These are phyloP conservation scores for Eurois occulta DNA, from an alignment of 2,888 invertebrate species.

Conservation along the genomic window DNA sequence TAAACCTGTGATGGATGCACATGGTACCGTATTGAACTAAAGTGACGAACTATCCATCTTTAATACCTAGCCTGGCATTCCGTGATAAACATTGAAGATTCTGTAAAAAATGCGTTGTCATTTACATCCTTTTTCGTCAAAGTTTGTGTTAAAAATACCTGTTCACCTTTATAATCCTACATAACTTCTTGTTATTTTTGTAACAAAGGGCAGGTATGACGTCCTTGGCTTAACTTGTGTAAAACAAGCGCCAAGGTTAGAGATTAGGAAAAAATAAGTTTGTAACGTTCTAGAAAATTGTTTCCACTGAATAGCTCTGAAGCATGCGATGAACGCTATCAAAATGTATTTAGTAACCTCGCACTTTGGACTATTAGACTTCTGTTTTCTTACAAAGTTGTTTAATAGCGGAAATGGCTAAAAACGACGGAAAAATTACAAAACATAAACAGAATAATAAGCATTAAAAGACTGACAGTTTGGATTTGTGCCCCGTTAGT, in stretches of 20 bases:
- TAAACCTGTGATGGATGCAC: no score
- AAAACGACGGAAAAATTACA: neutral
- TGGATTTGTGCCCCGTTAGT: neutral
- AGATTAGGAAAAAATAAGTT: constrained; percentile 50
- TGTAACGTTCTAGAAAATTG: constrained; percentile 40
- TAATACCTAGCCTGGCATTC: neutral
- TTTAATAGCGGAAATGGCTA: neutral
- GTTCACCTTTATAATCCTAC: neutral
- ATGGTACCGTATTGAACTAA: no score
- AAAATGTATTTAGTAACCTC: constrained; percentile 27
- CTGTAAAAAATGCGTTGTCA: neutral
- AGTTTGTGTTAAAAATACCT: neutral
- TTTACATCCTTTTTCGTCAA: neutral
- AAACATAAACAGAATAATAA: neutral
- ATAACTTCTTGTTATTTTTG: constrained; percentile 15
- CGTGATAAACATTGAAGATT: neutral
- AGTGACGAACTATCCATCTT: neutral
- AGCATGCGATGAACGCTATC: constrained; percentile 47
- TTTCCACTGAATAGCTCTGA: constrained; percentile 35
- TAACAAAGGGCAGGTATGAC: constrained; percentile 28
- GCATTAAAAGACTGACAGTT: neutral
- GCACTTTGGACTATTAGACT: neutral
- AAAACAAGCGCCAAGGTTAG: constrained; percentile 44
- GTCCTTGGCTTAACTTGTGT: constrained; percentile 25
- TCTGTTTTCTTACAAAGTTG: constrained; percentile 12